These are phyloP conservation scores for Deilephila elpenor DNA, from an alignment of 2,888 invertebrate species.

Conservation along the genomic window DNA sequence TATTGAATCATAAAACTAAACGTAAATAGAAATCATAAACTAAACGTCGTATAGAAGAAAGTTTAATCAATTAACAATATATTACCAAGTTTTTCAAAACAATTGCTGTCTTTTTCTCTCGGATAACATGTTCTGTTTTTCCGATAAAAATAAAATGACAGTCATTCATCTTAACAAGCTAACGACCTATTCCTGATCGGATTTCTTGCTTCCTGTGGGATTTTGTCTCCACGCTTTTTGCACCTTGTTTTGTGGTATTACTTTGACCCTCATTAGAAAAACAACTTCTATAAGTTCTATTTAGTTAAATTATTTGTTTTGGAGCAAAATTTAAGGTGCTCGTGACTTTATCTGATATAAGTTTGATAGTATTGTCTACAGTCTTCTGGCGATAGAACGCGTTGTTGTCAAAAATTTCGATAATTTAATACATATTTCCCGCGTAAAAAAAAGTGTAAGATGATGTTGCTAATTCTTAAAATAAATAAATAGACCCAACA, in stretches of 20 bases:
- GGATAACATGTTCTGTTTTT: neutral
- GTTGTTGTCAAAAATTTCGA: too few species aligned
- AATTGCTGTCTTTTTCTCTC: neutral
- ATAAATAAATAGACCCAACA: too few species aligned
- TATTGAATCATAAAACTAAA: too few species aligned
- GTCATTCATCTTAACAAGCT: conserved; percentile 25
- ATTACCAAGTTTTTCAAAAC: neutral
- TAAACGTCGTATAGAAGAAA: neutral
- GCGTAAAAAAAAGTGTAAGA: too few species aligned
- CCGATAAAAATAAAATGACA: conserved; percentile 12
- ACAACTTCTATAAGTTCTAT: neutral
- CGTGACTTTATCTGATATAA: too few species aligned
- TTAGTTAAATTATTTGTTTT: too few species aligned
- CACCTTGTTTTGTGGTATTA: neutral
- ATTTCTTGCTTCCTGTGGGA: neutral
- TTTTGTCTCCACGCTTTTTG: neutral
- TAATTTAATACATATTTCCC: too few species aligned
- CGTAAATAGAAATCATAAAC: too few species aligned
- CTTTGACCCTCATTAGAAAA: neutral
- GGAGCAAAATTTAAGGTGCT: too few species aligned
- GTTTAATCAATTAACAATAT: neutral
- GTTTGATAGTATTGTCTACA: too few species aligned
- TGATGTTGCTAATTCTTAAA: too few species aligned
- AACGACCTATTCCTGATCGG: neutral
- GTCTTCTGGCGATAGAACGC: too few species aligned